Conservation (phyloP, 2,113 vertebrate genomes). For the Climacteris rufus region DNA sequence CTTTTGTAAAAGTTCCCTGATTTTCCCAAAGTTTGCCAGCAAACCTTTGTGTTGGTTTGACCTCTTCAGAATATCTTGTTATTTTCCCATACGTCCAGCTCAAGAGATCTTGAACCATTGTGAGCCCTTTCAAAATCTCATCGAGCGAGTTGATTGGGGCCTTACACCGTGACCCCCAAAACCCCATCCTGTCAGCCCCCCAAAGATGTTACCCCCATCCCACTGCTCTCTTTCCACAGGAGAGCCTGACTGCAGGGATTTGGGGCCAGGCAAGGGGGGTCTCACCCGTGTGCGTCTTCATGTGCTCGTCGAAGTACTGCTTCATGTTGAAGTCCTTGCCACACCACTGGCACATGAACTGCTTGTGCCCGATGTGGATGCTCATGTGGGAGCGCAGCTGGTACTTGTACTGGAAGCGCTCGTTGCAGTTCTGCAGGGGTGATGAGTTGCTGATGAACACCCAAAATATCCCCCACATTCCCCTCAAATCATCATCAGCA, state of each 20-base stretch:
- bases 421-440: conserved; percentile 83
- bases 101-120: not conserved
- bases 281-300: conserved; percentile 81
- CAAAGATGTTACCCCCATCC: accelerated
- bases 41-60: not conserved
- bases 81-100: not conserved
- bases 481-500: accelerated
- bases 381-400: conserved; percentile 84
- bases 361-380: conserved; percentile 83
- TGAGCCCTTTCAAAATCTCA: not conserved
- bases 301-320: conserved; percentile 82
- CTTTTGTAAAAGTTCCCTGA: not conserved
- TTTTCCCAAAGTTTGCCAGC: not conserved
- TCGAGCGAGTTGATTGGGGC: accelerated
- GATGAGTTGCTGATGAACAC: not conserved
- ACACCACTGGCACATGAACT: conserved; percentile 86
- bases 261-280: not conserved
- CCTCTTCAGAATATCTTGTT: no score
- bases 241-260: not conserved
- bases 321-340: conserved; percentile 87
- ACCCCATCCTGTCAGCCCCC: not conserved
- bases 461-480: not conserved
- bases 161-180: not conserved
- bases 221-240: accelerated
- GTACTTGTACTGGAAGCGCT: conserved; percentile 88